phyloP scores from a whole-genome alignment of 2,797 vertebrate species.

The Brachymystax lenok region DNA sequence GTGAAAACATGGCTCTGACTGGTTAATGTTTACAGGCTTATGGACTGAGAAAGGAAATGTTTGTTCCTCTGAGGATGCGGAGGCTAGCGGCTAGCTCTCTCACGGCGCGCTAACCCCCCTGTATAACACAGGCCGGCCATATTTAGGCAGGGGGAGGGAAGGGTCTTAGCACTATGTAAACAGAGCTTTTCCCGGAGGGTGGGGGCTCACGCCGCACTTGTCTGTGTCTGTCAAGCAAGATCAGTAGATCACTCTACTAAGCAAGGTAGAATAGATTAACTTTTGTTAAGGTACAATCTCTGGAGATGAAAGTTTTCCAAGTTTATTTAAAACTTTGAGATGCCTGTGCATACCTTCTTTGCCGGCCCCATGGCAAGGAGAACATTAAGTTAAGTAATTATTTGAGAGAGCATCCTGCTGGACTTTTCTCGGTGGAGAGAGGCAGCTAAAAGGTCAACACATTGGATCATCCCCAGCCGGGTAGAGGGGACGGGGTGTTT shows the following conservation, averaged over 20 bases:
- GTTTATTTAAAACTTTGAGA: background rate
- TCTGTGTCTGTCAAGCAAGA: slow-evolving; percentile 58
- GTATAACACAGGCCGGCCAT: slow-evolving; percentile 70
- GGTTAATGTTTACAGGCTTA: slow-evolving; percentile 52
- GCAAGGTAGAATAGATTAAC: slow-evolving; percentile 32
- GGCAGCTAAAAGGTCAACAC: slow-evolving; percentile 13
- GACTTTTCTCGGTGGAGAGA: background rate
- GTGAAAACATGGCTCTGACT: slow-evolving; percentile 4
- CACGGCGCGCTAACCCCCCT: slow-evolving; percentile 42
- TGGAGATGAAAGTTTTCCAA: background rate
- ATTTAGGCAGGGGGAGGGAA: slow-evolving; percentile 66
- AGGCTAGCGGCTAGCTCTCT: slow-evolving; percentile 28
- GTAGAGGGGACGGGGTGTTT: slow-evolving; percentile 10
- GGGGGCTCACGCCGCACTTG: slow-evolving; percentile 59
- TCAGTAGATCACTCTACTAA: slow-evolving; percentile 32
- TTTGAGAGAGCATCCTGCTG: background rate
- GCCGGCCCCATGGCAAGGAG: background rate
- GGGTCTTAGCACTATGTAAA: slow-evolving; percentile 69
- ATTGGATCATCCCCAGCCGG: background rate
- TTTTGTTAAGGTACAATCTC: slow-evolving; percentile 10
- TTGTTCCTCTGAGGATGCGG: slow-evolving; percentile 26
- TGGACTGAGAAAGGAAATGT: slow-evolving; percentile 48
- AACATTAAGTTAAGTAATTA: background rate
- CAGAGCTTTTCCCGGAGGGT: slow-evolving; percentile 60
- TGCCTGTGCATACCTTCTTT: background rate